phyloP scores from a whole-genome alignment of 2,797 vertebrate genomes.

The Enteromius paludinosus region DNA sequence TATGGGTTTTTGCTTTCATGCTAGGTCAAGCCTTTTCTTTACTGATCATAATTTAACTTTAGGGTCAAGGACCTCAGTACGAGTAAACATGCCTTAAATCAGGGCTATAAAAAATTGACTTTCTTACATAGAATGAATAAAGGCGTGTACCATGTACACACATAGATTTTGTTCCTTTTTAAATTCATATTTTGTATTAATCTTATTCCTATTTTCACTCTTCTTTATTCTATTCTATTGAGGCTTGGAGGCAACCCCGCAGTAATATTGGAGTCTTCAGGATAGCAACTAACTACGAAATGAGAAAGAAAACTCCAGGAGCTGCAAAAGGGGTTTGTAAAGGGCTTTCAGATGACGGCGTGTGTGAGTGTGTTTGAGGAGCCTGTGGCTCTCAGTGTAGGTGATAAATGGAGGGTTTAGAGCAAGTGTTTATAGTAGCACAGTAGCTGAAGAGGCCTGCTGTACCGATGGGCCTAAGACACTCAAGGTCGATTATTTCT shows the following conservation, averaged over 20 bases:
- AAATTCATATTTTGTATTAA: neutral
- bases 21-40: slow-evolving; percentile 1
- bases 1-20: slow-evolving; percentile 12
- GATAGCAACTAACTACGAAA: slow-evolving; percentile 29
- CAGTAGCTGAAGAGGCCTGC: slow-evolving; percentile 52
- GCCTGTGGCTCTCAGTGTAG: slow-evolving; percentile 58
- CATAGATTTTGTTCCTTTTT: neutral
- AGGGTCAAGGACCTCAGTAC: slow-evolving; percentile 13
- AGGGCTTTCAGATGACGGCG: slow-evolving; percentile 4
- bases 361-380: slow-evolving; percentile 38
- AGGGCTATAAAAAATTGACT: neutral
- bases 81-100: neutral
- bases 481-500: slow-evolving; percentile 76
- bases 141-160: neutral
- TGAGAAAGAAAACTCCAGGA: slow-evolving; percentile 21
- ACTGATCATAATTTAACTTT: slow-evolving; percentile 20
- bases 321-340: slow-evolving; percentile 3
- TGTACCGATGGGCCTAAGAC: slow-evolving; percentile 62
- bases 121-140: too few species aligned
- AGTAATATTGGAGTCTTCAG: slow-evolving; percentile 24
- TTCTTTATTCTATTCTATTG: neutral
- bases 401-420: slow-evolving; percentile 41
- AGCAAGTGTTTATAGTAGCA: slow-evolving; percentile 46
- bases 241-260: neutral
- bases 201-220: neutral